Evolutionary conservation across 1,140 invertebrate species (phyloP).

Genomic region (Triops cancriformis): DNA sequence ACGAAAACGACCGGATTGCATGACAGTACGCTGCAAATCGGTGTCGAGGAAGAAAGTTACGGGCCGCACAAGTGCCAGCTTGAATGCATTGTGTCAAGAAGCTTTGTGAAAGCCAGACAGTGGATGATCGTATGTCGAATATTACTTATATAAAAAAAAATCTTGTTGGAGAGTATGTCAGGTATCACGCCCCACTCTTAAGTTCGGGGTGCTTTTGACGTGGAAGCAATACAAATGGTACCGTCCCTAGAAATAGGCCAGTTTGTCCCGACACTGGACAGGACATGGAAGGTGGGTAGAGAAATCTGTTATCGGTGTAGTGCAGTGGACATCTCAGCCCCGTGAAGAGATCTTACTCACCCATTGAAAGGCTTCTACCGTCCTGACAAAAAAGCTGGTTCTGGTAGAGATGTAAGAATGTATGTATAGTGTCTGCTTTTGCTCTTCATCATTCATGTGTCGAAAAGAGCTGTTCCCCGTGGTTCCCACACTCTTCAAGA

Average conservation of each 20-base stretch:
- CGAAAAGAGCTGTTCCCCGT: not conserved
- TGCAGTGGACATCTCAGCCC: not conserved
- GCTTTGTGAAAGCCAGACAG: no score
- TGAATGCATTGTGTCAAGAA: no score
- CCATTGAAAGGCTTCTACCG: not conserved
- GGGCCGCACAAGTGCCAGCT: no score
- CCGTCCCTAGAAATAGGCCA: not conserved
- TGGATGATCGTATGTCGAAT: no score
- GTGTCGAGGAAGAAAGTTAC: no score
- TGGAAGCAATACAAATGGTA: no score
- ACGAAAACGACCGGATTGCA: no score
- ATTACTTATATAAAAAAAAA: no score
- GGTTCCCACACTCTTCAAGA: constrained; percentile 3
- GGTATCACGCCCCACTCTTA: no score
- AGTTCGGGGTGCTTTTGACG: no score
- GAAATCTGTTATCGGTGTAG: not conserved
- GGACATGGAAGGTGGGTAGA: not conserved
- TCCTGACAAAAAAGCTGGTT: not conserved
- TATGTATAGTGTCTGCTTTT: not conserved
- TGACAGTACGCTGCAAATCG: no score
- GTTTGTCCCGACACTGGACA: not conserved
- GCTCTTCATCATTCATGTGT: constrained; percentile 5
- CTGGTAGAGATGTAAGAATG: not conserved
- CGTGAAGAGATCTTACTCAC: not conserved
- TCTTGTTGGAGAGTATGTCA: no score